Base-by-base conservation (phyloP, 2,797 vertebrate species). In the Rhynchonycteris naso region DNA sequence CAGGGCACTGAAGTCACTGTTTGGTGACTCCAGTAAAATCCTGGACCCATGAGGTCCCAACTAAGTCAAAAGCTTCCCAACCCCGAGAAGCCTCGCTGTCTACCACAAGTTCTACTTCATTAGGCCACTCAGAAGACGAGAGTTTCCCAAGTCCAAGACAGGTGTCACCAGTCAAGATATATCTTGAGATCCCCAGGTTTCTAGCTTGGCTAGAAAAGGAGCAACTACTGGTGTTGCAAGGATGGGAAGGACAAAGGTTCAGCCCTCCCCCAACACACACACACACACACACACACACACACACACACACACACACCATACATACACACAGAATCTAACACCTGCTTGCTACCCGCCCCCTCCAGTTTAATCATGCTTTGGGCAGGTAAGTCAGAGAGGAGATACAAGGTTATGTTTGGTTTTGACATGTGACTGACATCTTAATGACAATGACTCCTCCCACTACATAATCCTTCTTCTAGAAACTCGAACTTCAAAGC, bases 361-460 rank as follows among this genome's bases (percentile, higher is more conserved):
- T 76, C 43, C 72, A 24, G 18, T 21, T 74, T 72, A 88, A 68
- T 87, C 86, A 83, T 0, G 38, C 54, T 84, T 85, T n/a, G 59
- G 58, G 33, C 6, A 10, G 66, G 90, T 94, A 91, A 91, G 82
- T 97, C 95, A 96, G 43, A 33, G 28, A 59, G 63, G 59, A 90
- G 72, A 90, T 71, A 80, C 87, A 87, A 0, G 5, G 76, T 58
- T 21, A 4, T 65, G 66, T 75, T 87, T 47, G 43, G 68, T 69
- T 87, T 90, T 82, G 93, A 71, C 84, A 14, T 38, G 54, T 63
- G 84, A 12, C n/a, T 63, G 63, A 72, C 11, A 63, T 75, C 65
- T 65, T 88, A 47, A 97, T n/a, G 84, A 82, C 61, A 28, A 15
- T 4, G 90, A n/a, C 54, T 82, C 63, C 81, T 91, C 95, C 85